A percentile compares a stretch with the other conserved stretches of the same genome.
Evolutionary conservation across 2,113 vertebrate species (phyloP).

Genomic region (Sinosuthora webbiana): DNA sequence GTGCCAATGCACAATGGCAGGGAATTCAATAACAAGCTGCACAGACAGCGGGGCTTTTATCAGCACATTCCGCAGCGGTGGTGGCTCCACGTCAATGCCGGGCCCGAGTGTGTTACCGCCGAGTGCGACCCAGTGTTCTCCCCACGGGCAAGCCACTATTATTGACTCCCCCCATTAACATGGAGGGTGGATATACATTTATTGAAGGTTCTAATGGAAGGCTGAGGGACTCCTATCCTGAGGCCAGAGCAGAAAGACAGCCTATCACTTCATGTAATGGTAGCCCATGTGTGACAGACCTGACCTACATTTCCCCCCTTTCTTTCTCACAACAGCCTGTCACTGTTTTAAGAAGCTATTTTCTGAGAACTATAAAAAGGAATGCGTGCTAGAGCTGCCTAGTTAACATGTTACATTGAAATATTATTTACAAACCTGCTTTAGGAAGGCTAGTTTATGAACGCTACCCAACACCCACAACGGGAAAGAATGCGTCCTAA

Average conservation of each 20-base stretch:
- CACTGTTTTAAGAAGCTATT: slow-evolving; percentile 78
- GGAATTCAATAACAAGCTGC: slow-evolving; percentile 69
- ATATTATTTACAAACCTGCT: slow-evolving; percentile 59
- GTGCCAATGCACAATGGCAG: slow-evolving; percentile 54
- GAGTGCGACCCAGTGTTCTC: slow-evolving; percentile 71
- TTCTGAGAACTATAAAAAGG: slow-evolving; percentile 74
- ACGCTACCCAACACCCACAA: slow-evolving; percentile 1
- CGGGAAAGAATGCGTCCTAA: not conserved
- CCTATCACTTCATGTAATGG: slow-evolving; percentile 87
- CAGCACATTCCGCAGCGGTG: slow-evolving; percentile 63
- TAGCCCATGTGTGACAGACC: slow-evolving; percentile 87
- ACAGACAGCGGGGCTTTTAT: slow-evolving; percentile 72
- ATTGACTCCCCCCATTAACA: slow-evolving; percentile 81
- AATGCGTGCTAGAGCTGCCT: slow-evolving; percentile 61
- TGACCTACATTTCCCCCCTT: slow-evolving; percentile 91
- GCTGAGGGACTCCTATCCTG: slow-evolving; percentile 86
- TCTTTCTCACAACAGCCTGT: slow-evolving; percentile 80
- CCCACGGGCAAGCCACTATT: slow-evolving; percentile 81
- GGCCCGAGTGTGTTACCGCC: slow-evolving; percentile 56
- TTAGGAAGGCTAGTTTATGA: slow-evolving; percentile 34
- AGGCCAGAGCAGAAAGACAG: slow-evolving; percentile 86
- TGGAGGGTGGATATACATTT: slow-evolving; percentile 80
- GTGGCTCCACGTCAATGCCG: slow-evolving; percentile 69
- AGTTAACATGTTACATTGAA: slow-evolving; percentile 55
- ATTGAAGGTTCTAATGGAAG: slow-evolving; percentile 87